These are phyloP conservation scores for Hemiprocne comata DNA, from an alignment of 2,113 vertebrate species.

Conservation along the genomic window DNA sequence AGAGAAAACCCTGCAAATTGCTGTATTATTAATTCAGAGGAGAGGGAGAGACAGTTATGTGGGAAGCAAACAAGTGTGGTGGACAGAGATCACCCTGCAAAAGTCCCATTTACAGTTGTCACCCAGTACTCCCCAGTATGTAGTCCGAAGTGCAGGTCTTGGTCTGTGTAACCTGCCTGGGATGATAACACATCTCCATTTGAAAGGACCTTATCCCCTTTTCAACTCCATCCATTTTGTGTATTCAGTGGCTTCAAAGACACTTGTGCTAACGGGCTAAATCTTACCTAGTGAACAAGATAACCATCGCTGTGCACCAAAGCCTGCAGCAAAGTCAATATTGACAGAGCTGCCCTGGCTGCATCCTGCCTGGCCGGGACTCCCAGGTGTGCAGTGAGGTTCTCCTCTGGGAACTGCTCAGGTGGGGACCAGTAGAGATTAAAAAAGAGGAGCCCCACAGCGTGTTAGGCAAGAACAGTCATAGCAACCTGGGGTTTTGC, in stretches of 20 bases:
- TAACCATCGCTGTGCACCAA: background rate
- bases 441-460: background rate
- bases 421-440: background rate
- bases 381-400: background rate
- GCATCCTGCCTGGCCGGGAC: background rate
- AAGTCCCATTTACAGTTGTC: background rate
- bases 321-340: constrained; percentile 52
- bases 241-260: constrained; percentile 40
- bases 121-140: background rate
- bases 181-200: background rate
- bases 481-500: background rate
- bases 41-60: background rate
- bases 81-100: background rate
- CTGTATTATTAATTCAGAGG: background rate
- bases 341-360: constrained; percentile 33
- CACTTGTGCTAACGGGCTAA: background rate
- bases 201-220: background rate
- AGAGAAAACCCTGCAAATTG: background rate
- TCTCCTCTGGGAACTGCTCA: background rate
- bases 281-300: background rate
- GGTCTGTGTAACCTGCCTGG: background rate
- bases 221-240: background rate
- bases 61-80: background rate
- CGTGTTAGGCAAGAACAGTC: background rate
- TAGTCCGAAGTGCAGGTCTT: background rate